A percentile compares a stretch with the other conserved stretches of the same genome.
phyloP scores from a whole-genome alignment of 2,797 vertebrate genomes.

The Rachycentron canadum region DNA sequence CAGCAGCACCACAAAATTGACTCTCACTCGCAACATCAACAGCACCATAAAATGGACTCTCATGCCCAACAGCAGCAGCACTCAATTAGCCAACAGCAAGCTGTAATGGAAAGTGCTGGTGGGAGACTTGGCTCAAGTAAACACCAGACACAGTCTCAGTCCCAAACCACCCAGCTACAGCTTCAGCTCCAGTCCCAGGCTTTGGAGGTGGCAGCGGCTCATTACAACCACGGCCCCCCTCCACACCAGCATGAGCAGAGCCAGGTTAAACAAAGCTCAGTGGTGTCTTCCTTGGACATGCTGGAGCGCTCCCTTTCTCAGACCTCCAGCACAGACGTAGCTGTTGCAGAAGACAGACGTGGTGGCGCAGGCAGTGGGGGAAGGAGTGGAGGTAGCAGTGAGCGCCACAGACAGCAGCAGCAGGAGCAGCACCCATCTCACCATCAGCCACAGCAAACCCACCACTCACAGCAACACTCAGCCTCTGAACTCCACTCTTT shows the following conservation, averaged over 20 bases:
- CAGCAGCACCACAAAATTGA: slow-evolving; percentile 75
- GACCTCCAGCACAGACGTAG: slow-evolving; percentile 80
- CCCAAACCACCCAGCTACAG: slow-evolving; percentile 90
- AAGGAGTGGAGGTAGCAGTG: slow-evolving; percentile 71
- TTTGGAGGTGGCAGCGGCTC: slow-evolving; percentile 87
- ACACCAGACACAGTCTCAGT: slow-evolving; percentile 80
- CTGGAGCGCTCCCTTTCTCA: slow-evolving; percentile 88
- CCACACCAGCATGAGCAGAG: slow-evolving; percentile 83
- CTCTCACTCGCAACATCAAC: slow-evolving; percentile 66
- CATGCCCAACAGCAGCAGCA: slow-evolving; percentile 83
- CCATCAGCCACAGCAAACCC: slow-evolving; percentile 73
- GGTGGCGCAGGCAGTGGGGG: slow-evolving; percentile 75
- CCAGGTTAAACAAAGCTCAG: slow-evolving; percentile 85
- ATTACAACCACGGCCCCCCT: slow-evolving; percentile 84
- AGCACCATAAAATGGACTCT: slow-evolving; percentile 78
- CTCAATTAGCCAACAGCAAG: slow-evolving; percentile 88
- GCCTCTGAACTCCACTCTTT: slow-evolving; percentile 86
- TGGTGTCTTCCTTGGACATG: slow-evolving; percentile 87
- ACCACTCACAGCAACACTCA: slow-evolving; percentile 82
- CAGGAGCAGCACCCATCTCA: slow-evolving; percentile 81
- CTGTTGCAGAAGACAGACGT: slow-evolving; percentile 78
- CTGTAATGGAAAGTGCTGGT: slow-evolving; percentile 87
- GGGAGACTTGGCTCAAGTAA: slow-evolving; percentile 81
- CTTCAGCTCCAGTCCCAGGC: slow-evolving; percentile 91
- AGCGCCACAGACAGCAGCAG: slow-evolving; percentile 78